phyloP scores from a whole-genome alignment of 2,888 invertebrate species.

The Cephus runcator region DNA sequence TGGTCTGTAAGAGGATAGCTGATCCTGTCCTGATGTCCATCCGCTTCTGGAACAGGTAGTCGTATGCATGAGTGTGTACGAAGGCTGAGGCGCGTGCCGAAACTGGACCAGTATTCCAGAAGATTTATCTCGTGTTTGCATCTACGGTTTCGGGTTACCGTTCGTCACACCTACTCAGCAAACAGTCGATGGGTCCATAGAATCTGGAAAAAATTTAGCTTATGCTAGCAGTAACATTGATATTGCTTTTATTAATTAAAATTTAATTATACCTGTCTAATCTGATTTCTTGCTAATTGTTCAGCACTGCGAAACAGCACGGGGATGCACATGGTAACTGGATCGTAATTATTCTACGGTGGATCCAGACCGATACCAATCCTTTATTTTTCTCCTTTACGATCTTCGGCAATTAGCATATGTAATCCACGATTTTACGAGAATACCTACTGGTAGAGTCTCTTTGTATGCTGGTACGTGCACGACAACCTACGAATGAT shows the following conservation, averaged over 20 bases:
- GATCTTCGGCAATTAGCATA: conserved; percentile 18
- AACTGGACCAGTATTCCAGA: conserved; percentile 41
- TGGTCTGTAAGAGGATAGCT: neutral
- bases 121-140: conserved; percentile 54
- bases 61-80: neutral
- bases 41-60: neutral
- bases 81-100: conserved; percentile 52
- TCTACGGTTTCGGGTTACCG: conserved; percentile 52
- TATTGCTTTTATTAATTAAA: neutral
- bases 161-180: conserved; percentile 33
- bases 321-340: neutral
- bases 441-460: neutral
- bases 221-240: neutral
- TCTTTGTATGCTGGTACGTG: neutral
- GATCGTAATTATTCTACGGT: neutral
- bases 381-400: neutral
- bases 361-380: neutral
- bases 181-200: neutral
- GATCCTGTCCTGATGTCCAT: neutral
- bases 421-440: conserved; percentile 16
- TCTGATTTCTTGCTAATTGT: neutral
- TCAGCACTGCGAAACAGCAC: neutral
- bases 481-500: neutral
- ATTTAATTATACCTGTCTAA: too few relatives aligned
- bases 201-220: neutral